Evolutionary conservation across 2,113 vertebrate species (phyloP), one percentile per base, ranked within the genome.

Genomic region (Castor canadensis): DNA sequence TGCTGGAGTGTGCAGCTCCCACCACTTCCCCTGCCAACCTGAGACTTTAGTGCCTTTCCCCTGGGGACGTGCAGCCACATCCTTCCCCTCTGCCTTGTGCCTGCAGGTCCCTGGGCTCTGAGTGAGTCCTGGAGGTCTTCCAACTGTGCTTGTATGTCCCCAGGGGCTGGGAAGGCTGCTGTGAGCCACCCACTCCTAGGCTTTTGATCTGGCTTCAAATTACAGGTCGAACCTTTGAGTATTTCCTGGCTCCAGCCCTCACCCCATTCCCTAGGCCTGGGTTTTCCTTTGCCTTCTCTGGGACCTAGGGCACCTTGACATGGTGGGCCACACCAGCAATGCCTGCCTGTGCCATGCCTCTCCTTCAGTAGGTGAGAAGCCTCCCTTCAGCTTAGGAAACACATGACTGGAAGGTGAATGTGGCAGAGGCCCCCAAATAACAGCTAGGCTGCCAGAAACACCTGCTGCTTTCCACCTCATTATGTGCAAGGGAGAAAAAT

Each of bases 111-210:
- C 49, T 91, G 32, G 91, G 92, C 69, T 5, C 0, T 91, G 60
- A 40, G 92, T 43, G 56, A 92, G 93, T 96, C 73, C 43, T 95
- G 92, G 85, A 97, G 86, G 67, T 0, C 4, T 58, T 94, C 89
- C 95, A 96, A 38, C 9, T 82, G 62, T 95, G 94, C 93, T 96
- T 97, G 69, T 98, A 43, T 89, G 22, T 96, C 97, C 96, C 67
- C 86, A 95, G 95, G 94, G 96, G 8, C 89, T 75, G 87, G 67
- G 92, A 95, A 91, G 58, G 96, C 5, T 67, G n/a, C 28, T 35
- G 3, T 16, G 69, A 83, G 45, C 81, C 62, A 71, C 95, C 96
- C 90, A 95, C 72, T 93, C 72, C 60, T 84, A 24, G 54, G 69
- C 93, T 89, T 96, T 38, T 20, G 58, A 66, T 95, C 0, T 4